Evolutionary conservation across 1,140 invertebrate species (phyloP), one percentile per base, ranked within the genome.

Genomic region (Polypedilum pembai): DNA sequence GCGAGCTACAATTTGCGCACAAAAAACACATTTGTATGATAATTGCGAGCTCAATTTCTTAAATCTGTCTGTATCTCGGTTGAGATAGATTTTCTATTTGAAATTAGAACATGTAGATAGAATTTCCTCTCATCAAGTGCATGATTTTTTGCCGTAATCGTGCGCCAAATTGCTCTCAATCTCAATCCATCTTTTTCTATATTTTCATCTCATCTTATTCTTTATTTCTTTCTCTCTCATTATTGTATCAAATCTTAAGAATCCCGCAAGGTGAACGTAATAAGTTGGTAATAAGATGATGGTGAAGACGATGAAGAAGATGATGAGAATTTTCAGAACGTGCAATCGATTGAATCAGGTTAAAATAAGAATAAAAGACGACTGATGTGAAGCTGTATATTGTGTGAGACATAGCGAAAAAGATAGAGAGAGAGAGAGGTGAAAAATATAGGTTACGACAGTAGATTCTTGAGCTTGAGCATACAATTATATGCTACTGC

Each of bases 241-340:
- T 33, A 33, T 3, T 69, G 3, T 69, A 69, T 8, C 15, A 21
- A 69, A 8, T 69, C 65, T 69, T 18, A 69, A 69, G 65, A 20
- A 69, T 69, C 17, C 17, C 65, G 65, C 65, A 69, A 69, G 65
- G 65, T 69, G 65, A 69, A 69, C 65, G 65, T 10, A 20, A 69
- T 69, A 69, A 69, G 65, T 20, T 21, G 18, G 12, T n/a, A 56
- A 33, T 33, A 33, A 33, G n/a, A 56, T 56, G 45, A 33, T 7
- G 10, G 12, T n/a, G 65, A 69, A 69, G 20, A 69, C 7, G 65
- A 20, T 69, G 65, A 69, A 10, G 65, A 69, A 8, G 20, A 69
- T 69, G 65, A 69, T 69, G 65, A 69, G 65, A 69, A 69, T 69
- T 69, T 69, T 69, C 65, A 69, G 65, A 69, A 69, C 65, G 17